A percentile compares a stretch with the other conserved stretches of the same genome.
phyloP scores from a whole-genome alignment of 2,888 invertebrate species.

The Macrophya annulata region DNA sequence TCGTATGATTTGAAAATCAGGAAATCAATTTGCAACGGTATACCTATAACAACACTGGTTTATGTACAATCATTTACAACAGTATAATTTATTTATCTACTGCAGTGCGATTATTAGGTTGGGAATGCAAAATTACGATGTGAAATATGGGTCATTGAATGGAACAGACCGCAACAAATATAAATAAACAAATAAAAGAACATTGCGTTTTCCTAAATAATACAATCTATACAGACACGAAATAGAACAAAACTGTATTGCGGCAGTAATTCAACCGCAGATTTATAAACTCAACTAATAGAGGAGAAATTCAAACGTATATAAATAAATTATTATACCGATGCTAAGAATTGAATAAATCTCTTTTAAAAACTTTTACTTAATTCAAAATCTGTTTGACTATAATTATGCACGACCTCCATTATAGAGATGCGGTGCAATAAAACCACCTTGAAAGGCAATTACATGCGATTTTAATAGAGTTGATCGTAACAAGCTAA shows the following conservation, averaged over 20 bases:
- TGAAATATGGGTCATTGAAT: not conserved
- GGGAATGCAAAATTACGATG: not conserved
- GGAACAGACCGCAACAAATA: not conserved
- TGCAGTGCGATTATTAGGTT: not conserved
- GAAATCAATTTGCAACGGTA: conserved; percentile 5
- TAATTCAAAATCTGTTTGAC: not conserved
- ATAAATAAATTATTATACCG: not conserved
- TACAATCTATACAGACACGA: not conserved
- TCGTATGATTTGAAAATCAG: not conserved
- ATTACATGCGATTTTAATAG: not conserved
- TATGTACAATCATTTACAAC: not conserved
- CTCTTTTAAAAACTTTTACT: not conserved
- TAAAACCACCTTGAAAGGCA: not conserved
- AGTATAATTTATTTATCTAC: not conserved
- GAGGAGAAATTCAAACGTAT: not conserved
- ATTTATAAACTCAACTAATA: not conserved
- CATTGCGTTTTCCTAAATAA: not conserved
- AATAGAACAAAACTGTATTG: not conserved
- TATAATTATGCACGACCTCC: not conserved
- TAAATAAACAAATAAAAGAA: not conserved
- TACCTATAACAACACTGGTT: not conserved
- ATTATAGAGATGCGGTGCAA: not conserved
- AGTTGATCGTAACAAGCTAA: not conserved
- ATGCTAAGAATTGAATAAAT: not conserved
- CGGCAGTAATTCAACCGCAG: not conserved